phyloP scores from a whole-genome alignment of 1,140 invertebrate species.

The Sinella curviseta region DNA sequence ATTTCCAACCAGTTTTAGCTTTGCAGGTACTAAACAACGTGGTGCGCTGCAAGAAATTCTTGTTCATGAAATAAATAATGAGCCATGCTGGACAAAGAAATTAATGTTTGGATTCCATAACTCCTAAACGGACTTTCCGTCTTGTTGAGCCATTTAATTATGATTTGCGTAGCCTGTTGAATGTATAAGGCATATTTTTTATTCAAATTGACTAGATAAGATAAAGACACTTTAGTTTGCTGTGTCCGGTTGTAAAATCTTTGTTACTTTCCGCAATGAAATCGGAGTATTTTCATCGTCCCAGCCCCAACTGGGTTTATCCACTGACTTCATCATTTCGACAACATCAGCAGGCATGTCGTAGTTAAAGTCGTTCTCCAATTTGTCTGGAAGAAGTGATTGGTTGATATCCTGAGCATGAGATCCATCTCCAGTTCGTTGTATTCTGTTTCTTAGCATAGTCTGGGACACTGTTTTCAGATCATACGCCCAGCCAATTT shows the following conservation, averaged over 20 bases:
- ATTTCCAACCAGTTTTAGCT: too few relatives aligned
- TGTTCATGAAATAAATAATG: too few relatives aligned
- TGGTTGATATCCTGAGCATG: background rate
- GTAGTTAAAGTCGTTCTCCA: background rate
- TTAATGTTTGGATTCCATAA: too few relatives aligned
- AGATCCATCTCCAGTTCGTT: constrained; percentile 62
- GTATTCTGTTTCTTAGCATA: constrained; percentile 61
- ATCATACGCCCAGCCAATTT: constrained; percentile 74
- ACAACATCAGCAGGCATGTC: background rate
- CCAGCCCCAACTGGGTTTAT: background rate
- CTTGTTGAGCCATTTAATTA: too few relatives aligned
- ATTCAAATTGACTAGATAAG: too few relatives aligned
- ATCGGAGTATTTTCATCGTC: background rate
- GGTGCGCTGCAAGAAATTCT: too few relatives aligned
- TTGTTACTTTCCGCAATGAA: background rate
- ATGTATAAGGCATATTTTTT: too few relatives aligned
- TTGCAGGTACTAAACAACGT: too few relatives aligned
- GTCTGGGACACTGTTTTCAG: constrained; percentile 65
- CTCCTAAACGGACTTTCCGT: too few relatives aligned
- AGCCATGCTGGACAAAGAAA: too few relatives aligned
- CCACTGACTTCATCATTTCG: background rate
- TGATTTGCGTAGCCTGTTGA: too few relatives aligned
- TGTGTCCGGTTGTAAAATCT: background rate
- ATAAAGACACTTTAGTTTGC: too few relatives aligned
- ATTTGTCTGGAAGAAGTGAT: background rate